Evolutionary conservation across 1,140 invertebrate genomes (phyloP).

Genomic region (Anastatus disparis): DNA sequence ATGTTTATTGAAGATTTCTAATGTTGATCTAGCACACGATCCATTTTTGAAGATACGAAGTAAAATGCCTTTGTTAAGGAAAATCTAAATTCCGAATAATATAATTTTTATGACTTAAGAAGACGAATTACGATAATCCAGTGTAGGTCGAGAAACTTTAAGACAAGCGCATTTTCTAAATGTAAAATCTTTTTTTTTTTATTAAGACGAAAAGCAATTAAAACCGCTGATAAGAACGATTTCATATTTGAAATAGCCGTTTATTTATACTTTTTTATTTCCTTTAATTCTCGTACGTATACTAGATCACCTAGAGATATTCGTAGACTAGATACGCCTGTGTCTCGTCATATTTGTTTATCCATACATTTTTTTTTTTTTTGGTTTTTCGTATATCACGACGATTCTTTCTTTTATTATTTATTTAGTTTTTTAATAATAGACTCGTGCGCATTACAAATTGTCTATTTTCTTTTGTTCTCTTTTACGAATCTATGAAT

Average conservation of each 20-base stretch:
- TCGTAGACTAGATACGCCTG: not conserved
- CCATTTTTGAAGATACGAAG: no score
- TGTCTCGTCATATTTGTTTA: not conserved
- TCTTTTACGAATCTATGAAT: not conserved
- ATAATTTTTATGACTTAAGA: no score
- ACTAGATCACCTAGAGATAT: constrained; percentile 1
- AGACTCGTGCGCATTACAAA: not conserved
- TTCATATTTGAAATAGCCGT: constrained; percentile 11
- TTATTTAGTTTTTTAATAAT: no score
- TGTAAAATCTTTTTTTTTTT: no score
- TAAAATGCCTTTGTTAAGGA: no score
- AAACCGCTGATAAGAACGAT: constrained; percentile 25
- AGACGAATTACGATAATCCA: not conserved
- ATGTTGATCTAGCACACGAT: no score
- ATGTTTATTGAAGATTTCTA: no score
- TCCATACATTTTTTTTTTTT: not conserved
- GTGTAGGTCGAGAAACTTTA: not conserved
- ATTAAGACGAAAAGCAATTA: no score
- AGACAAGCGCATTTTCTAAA: not conserved
- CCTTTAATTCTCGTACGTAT: not conserved
- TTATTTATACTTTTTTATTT: not conserved
- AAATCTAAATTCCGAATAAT: not conserved
- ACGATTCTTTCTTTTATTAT: no score
- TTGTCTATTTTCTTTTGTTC: not conserved
- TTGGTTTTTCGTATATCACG: not conserved